Percentiles rank a stretch among this genome's conserved stretches.
Evolutionary conservation across 2,797 vertebrate species (phyloP).

Genomic region (Tokudaia muenninki): DNA sequence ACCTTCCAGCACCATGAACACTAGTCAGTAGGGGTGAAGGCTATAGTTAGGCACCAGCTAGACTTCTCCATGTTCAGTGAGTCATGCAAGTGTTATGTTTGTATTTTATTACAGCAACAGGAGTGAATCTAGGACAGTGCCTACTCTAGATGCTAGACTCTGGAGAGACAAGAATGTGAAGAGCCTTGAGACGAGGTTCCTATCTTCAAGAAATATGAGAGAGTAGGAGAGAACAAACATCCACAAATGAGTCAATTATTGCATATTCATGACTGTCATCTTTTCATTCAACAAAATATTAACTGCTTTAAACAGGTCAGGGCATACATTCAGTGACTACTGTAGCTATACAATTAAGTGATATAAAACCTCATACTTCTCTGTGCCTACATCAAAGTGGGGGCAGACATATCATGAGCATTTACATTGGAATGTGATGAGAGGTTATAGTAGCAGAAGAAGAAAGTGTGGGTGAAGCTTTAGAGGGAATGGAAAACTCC

Average conservation of each 20-base stretch:
- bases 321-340: not conserved
- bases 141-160: not conserved
- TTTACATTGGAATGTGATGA: not conserved
- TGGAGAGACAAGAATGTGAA: not conserved
- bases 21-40: not conserved
- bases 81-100: not conserved
- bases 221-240: not conserved
- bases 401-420: not conserved
- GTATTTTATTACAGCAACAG: not conserved
- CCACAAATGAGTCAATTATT: not conserved
- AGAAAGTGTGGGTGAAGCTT: not conserved
- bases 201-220: constrained; percentile 7
- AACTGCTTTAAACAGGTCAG: not conserved
- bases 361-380: constrained; percentile 9
- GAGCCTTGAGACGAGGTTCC: not conserved
- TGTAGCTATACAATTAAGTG: not conserved
- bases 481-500: not conserved
- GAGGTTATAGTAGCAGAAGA: no score
- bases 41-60: not conserved
- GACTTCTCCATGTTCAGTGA: not conserved
- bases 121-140: not conserved
- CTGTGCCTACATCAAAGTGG: not conserved
- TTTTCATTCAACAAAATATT: not conserved
- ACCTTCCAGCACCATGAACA: not conserved
- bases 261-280: not conserved